A percentile compares a stretch with the other conserved stretches of the same genome.
Conservation (phyloP, 2,113 vertebrate species). For the Cyanoramphus novaezelandiae region DNA sequence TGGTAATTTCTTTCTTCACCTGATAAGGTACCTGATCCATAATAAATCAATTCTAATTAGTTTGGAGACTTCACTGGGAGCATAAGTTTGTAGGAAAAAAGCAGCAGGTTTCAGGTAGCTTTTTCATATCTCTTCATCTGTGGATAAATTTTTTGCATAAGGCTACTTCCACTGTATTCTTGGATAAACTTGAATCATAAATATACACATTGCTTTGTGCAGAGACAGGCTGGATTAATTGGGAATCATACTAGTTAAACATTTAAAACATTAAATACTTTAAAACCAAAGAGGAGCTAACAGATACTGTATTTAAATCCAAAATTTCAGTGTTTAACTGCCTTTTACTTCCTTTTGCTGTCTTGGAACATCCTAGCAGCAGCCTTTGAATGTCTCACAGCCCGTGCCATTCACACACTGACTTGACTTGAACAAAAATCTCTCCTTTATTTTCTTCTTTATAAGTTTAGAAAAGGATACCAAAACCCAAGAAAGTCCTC, state of each 20-base stretch:
- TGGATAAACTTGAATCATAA: neutral
- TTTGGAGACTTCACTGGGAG: slow-evolving; percentile 80
- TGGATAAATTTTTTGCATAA: slow-evolving; percentile 27
- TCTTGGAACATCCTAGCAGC: neutral
- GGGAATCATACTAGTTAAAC: neutral
- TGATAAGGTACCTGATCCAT: slow-evolving; percentile 98
- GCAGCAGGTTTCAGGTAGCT: slow-evolving; percentile 65
- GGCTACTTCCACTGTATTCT: neutral
- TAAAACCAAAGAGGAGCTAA: neutral
- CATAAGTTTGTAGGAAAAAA: slow-evolving; percentile 76
- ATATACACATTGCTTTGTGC: neutral
- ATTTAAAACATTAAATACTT: neutral
- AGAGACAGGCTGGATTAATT: neutral
- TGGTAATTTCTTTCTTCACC: slow-evolving; percentile 94
- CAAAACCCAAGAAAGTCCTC: neutral
- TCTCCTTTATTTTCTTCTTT: neutral
- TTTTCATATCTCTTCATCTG: slow-evolving; percentile 46
- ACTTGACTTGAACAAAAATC: neutral
- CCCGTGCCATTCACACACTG: neutral
- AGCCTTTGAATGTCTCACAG: neutral
- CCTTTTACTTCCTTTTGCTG: neutral
- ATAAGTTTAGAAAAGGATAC: neutral
- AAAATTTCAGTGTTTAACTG: neutral
- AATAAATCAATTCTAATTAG: slow-evolving; percentile 99
- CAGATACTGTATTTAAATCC: neutral